A percentile compares a stretch with the other conserved stretches of the same genome.
These are phyloP conservation scores for Eumaeus atala DNA, from an alignment of 1,140 invertebrate species.

Conservation along the genomic window DNA sequence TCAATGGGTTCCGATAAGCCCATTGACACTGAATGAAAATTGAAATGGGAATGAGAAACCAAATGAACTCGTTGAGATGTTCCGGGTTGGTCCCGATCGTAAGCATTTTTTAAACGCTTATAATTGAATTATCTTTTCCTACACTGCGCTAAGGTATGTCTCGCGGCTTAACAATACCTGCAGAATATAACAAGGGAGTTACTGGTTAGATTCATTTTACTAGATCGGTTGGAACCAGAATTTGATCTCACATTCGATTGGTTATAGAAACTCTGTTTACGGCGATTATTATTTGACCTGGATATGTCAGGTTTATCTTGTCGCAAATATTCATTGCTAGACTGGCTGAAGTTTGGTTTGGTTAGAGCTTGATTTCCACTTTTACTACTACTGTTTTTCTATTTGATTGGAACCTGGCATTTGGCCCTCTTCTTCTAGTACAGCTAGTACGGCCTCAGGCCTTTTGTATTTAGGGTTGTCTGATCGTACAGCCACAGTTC, in stretches of 20 bases:
- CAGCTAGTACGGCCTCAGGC: neutral
- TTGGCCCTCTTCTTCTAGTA: neutral
- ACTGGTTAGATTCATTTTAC: neutral
- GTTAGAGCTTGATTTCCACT: neutral
- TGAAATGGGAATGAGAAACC: too few species aligned
- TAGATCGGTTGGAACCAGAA: neutral
- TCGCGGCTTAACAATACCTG: conserved; percentile 21
- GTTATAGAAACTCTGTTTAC: neutral
- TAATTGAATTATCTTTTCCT: conserved; percentile 24
- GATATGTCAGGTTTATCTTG: neutral
- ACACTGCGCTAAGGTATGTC: conserved; percentile 24
- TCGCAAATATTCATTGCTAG: neutral
- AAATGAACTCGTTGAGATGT: conserved; percentile 10
- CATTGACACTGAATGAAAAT: too few species aligned
- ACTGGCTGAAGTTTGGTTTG: neutral
- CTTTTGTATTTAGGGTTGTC: neutral
- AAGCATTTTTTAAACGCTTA: conserved; percentile 6
- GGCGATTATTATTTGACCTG: neutral
- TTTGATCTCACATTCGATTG: conserved; percentile 1
- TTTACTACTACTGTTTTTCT: too few species aligned
- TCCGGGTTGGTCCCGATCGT: neutral
- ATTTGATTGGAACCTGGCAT: neutral
- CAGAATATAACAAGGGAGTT: conserved; percentile 3
- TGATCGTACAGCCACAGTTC: neutral
- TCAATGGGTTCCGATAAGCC: neutral